Evolutionary conservation across 2,113 vertebrate genomes (phyloP), one percentile per base, ranked within the genome.

Genomic region (Myotis davidii): DNA sequence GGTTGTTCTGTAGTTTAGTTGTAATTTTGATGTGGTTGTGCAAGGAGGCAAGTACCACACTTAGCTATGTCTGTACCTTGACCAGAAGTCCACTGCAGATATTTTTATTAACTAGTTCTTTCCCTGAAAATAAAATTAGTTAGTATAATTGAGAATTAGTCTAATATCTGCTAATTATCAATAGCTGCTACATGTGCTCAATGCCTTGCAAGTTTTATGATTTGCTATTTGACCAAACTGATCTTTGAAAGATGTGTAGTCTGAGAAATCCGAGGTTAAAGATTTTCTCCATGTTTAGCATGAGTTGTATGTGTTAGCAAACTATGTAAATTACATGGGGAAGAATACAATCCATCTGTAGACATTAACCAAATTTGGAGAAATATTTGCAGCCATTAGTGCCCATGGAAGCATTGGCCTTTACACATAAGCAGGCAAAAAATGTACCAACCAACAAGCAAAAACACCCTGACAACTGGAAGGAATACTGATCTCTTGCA

Each of bases 111-210:
- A 77, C 5, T 77, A 2, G 52, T 17, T 76, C 72, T 79, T 39
- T 70, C 56, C 27, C 76, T 91, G 12, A 88, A 92, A 87, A 72
- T 91, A 11, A 79, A 94, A 69, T 85, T 78, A 90, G 23, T 70
- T 85, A 45, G 2, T 12, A 85, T 88, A 7, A 87, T 6, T 91
- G 17, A 12, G 72, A 81, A 50, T 37, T 45, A 45, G n/a, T 85
- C 10, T 93, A 85, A 48, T 73, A 20, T 76, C 14, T n/a, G 5
- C 18, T 84, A 9, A 76, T 32, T 76, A 76, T 48, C 73, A 76
- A 76, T 76, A 48, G 14, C 42, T 48, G 27, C 42, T 76, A 17
- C 1, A 21, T 0, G 2, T 42, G 0, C 3, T 74, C 32, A 90
- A 6, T 78, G 87, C 14, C 45, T 73, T 86, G 8, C 1, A 21